Conservation (phyloP, 2,113 vertebrate species). For the Eudyptes chrysolophus region DNA sequence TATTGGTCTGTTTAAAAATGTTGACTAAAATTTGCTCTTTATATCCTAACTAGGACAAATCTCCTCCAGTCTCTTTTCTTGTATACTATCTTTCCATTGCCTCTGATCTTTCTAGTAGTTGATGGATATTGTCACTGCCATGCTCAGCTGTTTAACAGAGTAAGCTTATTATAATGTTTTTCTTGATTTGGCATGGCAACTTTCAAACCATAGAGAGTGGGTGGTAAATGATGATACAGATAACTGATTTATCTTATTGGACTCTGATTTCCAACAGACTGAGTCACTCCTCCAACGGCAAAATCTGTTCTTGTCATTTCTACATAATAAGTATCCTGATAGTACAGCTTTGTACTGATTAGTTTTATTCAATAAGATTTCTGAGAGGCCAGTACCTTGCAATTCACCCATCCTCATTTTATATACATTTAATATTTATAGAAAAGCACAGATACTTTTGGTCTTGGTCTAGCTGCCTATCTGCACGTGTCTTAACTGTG, state of each 20-base stretch:
- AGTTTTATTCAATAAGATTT: not conserved
- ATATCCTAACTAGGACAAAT: not conserved
- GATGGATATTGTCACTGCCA: not conserved
- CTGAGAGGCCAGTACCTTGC: not conserved
- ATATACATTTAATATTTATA: not conserved
- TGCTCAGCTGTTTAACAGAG: not conserved
- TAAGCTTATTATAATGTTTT: not conserved
- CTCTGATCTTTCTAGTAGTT: not conserved
- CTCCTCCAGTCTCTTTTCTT: not conserved
- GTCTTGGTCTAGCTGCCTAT: not conserved
- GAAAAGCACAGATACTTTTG: not conserved
- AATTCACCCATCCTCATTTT: not conserved
- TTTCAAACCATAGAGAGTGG: not conserved
- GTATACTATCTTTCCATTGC: not conserved
- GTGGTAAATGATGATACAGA: not conserved
- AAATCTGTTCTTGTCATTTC: constrained; percentile 11
- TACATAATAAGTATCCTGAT: not conserved
- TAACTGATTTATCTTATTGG: constrained; percentile 34
- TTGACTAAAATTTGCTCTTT: not conserved
- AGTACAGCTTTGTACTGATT: not conserved
- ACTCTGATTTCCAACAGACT: not conserved
- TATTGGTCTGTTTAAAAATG: not conserved
- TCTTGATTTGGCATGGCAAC: not conserved
- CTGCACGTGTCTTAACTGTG: not conserved
- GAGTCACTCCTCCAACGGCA: not conserved